Evolutionary conservation across 2,888 invertebrate genomes (phyloP), one percentile per base, ranked within the genome.

Genomic region (Lordiphosa fenestrarum): DNA sequence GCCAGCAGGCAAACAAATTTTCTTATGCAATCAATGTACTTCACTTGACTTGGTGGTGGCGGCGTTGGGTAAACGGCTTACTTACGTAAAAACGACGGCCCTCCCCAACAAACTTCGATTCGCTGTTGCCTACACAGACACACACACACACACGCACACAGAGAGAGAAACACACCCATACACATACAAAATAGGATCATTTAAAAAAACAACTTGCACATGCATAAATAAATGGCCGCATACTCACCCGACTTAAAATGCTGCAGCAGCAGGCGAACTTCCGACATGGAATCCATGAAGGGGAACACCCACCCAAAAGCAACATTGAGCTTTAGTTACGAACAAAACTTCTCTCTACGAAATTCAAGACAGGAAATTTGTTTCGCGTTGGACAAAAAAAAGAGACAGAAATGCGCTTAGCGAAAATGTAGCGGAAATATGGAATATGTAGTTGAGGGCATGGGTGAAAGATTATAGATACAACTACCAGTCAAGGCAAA

Each of bases 201-300:
- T 73, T 72, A 60, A 58, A 59, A 66, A 71, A 73, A 62, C 59
- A 73, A 62, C 59, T 53, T 66, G 56, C 50, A 74, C 71, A 74
- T 74, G 66, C 74, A 74, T 69, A 77, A 74, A 71, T 69, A 77
- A 74, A 77, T 59, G 64, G 66, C 71, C 69, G 54, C 64, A 71
- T 61, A 65, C 69, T 65, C 60, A 65, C 69, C 62, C 60, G 71
- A 57, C 71, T 58, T 47, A 49, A 53, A 70, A 51, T 62, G 57
- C 53, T 64, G 35, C 55, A 54, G 46, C 53, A 37, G n/a, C 39
- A 39, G 19, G 15, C 55, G 50, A 62, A 63, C 63, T 63, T 63
- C 64, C 64, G 64, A 63, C 48, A 46, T 36, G 25, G 13, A 33
- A 35, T 25, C 59, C 7, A 30, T 30, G 30, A 4, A 10, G 30